phyloP scores from a whole-genome alignment of 1,140 invertebrate species.

The Hydropsyche tenuis region DNA sequence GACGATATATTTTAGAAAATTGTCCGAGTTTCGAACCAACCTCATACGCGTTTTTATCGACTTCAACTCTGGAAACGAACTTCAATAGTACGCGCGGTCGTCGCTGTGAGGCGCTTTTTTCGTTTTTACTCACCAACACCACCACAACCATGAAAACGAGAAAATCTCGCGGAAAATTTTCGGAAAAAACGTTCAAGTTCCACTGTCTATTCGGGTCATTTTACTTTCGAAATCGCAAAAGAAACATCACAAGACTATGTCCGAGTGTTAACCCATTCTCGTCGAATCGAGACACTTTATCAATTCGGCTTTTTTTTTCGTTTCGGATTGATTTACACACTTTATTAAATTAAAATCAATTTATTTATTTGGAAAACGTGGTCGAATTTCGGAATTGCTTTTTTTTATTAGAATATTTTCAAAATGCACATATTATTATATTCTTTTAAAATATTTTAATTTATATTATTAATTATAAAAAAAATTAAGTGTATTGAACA shows the following conservation, averaged over 20 bases:
- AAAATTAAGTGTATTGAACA: too few relatives aligned
- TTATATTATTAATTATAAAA: too few relatives aligned
- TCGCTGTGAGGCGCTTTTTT: conserved; percentile 47
- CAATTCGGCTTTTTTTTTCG: too few relatives aligned
- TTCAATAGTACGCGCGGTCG: conserved; percentile 46
- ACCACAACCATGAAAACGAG: conserved; percentile 50
- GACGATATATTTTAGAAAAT: conserved; percentile 30
- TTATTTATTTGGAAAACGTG: too few relatives aligned
- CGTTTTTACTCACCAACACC: conserved; percentile 43
- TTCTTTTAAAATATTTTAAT: too few relatives aligned
- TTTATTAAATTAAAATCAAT: too few relatives aligned
- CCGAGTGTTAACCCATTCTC: background rate
- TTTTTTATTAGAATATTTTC: too few relatives aligned
- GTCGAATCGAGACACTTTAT: too few relatives aligned
- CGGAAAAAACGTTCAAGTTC: conserved; percentile 26
- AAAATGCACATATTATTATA: too few relatives aligned
- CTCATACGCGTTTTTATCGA: conserved; percentile 44
- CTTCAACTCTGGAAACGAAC: conserved; percentile 47
- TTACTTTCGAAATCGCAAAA: background rate
- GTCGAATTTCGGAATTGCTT: too few relatives aligned
- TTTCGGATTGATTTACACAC: background rate
- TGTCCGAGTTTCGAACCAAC: conserved; percentile 24
- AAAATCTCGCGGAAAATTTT: conserved; percentile 20
- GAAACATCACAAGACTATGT: too few relatives aligned
- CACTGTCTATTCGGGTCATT: background rate